phyloP scores from a whole-genome alignment of 2,888 invertebrate genomes.

The Caenorhabditis sp. region DNA sequence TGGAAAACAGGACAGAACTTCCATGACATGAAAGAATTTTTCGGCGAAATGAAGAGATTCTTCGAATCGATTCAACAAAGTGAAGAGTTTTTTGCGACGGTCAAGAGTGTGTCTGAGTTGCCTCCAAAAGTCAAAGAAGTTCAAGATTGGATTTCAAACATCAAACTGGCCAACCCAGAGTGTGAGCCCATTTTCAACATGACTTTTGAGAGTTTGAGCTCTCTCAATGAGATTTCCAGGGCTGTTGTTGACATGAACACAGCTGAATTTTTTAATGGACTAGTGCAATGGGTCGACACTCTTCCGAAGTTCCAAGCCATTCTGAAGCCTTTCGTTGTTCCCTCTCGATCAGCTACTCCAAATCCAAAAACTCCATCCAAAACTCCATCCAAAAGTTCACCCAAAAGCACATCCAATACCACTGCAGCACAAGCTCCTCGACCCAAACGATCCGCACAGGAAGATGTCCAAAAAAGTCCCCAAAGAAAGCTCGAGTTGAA shows the following conservation, averaged over 20 bases:
- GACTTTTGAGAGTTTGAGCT: not conserved
- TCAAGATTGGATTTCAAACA: not conserved
- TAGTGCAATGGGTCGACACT: not conserved
- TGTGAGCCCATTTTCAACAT: not conserved
- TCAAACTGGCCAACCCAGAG: not conserved
- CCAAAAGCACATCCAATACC: not conserved
- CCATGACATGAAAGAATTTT: not conserved
- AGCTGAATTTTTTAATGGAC: not conserved
- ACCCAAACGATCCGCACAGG: conserved; percentile 1
- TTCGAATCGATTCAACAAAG: not conserved
- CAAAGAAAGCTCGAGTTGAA: not conserved
- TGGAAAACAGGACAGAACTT: not conserved
- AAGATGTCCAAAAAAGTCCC: not conserved
- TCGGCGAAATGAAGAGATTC: not conserved
- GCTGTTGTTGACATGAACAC: not conserved
- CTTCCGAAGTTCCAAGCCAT: not conserved
- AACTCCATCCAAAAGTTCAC: not conserved
- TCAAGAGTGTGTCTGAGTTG: not conserved
- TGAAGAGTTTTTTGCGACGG: not conserved
- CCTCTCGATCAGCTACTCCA: not conserved
- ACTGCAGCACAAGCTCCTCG: too few relatives aligned
- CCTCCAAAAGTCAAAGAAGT: not conserved
- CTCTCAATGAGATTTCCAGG: not conserved
- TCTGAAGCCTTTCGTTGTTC: not conserved
- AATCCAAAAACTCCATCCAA: not conserved